These are phyloP conservation scores for Gnathonemus longibarbis DNA, from an alignment of 2,113 vertebrate genomes.

Conservation along the genomic window DNA sequence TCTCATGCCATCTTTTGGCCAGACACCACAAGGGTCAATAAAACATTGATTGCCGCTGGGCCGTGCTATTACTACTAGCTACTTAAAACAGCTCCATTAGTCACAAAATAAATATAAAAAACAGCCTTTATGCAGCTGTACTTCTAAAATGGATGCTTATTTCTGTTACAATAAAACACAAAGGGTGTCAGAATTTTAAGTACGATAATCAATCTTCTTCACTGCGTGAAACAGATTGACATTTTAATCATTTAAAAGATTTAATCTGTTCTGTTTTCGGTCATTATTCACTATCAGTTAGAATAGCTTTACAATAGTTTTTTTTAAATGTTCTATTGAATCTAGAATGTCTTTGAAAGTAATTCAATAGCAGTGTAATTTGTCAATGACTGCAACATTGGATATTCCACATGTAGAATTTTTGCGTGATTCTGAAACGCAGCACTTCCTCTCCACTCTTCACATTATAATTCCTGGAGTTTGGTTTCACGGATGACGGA, in stretches of 20 bases:
- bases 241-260: conserved; percentile 12
- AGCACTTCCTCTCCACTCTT: neutral
- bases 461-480: neutral
- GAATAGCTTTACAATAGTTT: conserved; percentile 2
- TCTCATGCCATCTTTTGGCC: neutral
- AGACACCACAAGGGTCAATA: neutral
- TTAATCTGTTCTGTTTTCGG: conserved; percentile 2
- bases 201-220: neutral
- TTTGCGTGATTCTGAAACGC: neutral
- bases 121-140: neutral
- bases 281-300: conserved; percentile 3
- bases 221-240: neutral
- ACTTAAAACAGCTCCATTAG: neutral
- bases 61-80: neutral
- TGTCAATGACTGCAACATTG: neutral
- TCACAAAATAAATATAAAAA: neutral
- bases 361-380: neutral
- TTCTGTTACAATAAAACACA: neutral
- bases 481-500: neutral
- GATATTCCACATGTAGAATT: neutral
- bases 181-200: neutral
- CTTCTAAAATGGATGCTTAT: neutral
- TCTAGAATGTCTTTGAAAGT: neutral
- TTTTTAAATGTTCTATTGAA: neutral
- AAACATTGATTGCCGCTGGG: neutral